Evolutionary conservation across 2,888 invertebrate genomes (phyloP).

Genomic region (Ectemnius continuus): DNA sequence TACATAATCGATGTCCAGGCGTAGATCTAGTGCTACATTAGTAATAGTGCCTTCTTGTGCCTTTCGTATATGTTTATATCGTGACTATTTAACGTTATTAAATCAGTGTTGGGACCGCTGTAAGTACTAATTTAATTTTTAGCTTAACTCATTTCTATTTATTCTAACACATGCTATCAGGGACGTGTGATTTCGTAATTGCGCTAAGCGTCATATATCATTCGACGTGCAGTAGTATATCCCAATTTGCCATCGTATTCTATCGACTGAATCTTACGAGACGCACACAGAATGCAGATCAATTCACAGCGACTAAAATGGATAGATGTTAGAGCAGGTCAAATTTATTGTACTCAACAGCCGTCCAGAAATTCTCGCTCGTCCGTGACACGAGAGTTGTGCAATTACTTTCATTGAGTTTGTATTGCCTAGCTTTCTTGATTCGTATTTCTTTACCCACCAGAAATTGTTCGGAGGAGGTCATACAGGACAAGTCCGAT

Average conservation of each 20-base stretch:
- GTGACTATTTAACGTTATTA: conserved; percentile 32
- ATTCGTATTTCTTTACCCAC: conserved; percentile 49
- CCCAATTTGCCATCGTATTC: not conserved
- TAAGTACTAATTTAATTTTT: conserved; percentile 37
- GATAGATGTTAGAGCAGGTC: too few species aligned
- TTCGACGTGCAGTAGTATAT: not conserved
- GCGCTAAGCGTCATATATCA: too few species aligned
- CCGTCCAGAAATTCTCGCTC: not conserved
- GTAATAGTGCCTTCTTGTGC: conserved; percentile 44
- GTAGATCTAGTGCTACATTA: conserved; percentile 31
- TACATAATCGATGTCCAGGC: conserved; percentile 19
- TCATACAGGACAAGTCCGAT: conserved; percentile 71
- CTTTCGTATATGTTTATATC: conserved; percentile 18
- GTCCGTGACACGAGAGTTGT: conserved; percentile 24
- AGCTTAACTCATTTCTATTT: conserved; percentile 52
- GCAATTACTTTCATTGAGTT: conserved; percentile 26
- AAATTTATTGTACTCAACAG: too few species aligned
- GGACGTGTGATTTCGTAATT: too few species aligned
- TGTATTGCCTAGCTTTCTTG: conserved; percentile 36
- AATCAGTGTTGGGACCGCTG: conserved; percentile 21
- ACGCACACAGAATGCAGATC: too few species aligned
- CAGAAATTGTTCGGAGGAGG: conserved; percentile 74
- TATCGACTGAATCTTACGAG: too few species aligned
- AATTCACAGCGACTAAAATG: too few species aligned
- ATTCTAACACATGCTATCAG: conserved; percentile 17